Conservation (phyloP, 1,140 invertebrate genomes). For the Globodera ellingtonae region DNA sequence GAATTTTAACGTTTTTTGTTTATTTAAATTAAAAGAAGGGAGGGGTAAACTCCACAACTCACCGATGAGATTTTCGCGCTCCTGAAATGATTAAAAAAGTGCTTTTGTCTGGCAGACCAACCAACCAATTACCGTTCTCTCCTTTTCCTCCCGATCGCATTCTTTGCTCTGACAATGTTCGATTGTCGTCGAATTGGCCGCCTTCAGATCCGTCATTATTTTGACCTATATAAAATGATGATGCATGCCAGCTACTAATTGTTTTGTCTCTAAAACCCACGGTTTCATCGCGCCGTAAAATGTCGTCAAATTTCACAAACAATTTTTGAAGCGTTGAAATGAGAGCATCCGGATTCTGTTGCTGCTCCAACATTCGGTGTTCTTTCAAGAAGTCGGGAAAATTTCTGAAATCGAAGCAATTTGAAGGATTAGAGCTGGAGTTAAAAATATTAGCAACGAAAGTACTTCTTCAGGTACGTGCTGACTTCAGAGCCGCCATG, state of each 20-base stretch:
- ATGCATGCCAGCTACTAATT: background rate
- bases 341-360: constrained; percentile 1
- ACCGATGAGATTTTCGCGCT: background rate
- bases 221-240: background rate
- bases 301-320: constrained; percentile 23
- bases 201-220: constrained; percentile 2
- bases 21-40: no score
- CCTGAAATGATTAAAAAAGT: constrained; percentile 10
- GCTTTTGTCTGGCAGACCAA: background rate
- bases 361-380: background rate
- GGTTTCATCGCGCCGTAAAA: background rate
- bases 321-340: constrained; percentile 9
- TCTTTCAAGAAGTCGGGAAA: constrained; percentile 23
- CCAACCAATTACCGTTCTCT: background rate
- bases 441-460: no score
- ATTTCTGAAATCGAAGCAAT: background rate
- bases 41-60: background rate
- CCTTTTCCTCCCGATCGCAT: background rate
- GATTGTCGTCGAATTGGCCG: background rate
- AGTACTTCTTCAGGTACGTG: background rate
- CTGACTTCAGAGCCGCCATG: constrained; percentile 26
- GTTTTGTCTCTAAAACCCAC: background rate
- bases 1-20: no score
- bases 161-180: background rate
- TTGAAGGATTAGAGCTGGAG: background rate